Evolutionary conservation across 1,140 invertebrate genomes (phyloP).

Genomic region (Pseudachorutes palmiensis): DNA sequence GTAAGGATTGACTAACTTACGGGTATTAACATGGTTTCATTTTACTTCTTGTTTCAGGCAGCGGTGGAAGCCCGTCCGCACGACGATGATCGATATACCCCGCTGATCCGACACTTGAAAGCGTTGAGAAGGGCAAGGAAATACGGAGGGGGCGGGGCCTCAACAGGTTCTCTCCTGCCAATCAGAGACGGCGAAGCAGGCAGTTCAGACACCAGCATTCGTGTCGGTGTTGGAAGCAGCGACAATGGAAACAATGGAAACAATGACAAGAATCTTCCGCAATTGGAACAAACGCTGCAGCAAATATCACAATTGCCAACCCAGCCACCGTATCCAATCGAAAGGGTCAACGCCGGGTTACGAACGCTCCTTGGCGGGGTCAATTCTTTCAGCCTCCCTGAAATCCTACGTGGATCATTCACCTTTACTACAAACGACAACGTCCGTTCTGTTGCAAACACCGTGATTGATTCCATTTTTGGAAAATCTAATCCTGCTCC

Average conservation of each 20-base stretch:
- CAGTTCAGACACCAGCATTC: neutral
- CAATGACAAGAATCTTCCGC: neutral
- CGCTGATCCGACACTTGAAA: neutral
- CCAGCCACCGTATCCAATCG: neutral
- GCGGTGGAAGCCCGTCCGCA: neutral
- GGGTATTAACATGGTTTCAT: neutral
- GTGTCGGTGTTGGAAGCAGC: neutral
- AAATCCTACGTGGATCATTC: constrained; percentile 30
- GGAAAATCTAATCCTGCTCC: neutral
- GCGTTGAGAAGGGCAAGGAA: neutral
- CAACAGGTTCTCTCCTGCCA: neutral
- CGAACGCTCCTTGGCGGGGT: constrained; percentile 28
- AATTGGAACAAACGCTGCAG: constrained; percentile 1
- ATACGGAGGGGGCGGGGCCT: neutral
- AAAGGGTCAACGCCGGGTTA: constrained; percentile 22
- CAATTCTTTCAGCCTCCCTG: constrained; percentile 9
- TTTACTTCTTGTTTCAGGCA: neutral
- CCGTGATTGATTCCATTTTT: constrained; percentile 27
- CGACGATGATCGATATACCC: neutral
- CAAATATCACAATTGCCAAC: neutral
- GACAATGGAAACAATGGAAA: neutral
- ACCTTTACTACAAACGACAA: constrained; percentile 28
- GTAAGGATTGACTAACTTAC: neutral
- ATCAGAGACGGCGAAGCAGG: neutral
- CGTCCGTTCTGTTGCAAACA: constrained; percentile 27